Evolutionary conservation across 2,113 vertebrate genomes (phyloP), one percentile per base, ranked within the genome.

Genomic region (Xyrauchen texanus): DNA sequence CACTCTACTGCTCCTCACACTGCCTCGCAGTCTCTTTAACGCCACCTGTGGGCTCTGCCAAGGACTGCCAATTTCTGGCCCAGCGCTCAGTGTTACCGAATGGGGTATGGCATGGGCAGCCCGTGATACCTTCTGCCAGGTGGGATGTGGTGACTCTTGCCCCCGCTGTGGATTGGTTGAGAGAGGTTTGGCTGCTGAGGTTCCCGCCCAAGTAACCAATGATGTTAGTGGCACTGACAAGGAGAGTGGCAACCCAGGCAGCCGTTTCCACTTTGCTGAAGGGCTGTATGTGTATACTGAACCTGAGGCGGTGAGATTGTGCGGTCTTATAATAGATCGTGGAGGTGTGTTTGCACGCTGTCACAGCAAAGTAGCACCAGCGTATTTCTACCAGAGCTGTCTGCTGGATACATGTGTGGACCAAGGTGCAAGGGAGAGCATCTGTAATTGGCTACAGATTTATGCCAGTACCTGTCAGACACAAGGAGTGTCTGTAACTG

Each of bases 321-420:
- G 98, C 67, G 92, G 94, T 81, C 91, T 98, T 21, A 97, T 98
- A 74, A 92, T 94, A 0, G 97, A 91, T 72, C 93, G 96, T 16
- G 93, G 92, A 0, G 93, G 95, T 0, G 92, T 92, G 69, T 99
- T 99, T 16, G 91, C 94, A 63, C 95, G 95, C 64, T 99, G 98
- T 75, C 98, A 99, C 92, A 98, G 97, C 88, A 98, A 97, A 88
- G 97, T 99, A 85, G 92, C 88, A 51, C 97, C 97, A 0, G 63
- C 90, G 0, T 99, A 98, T 89, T 99, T 98, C 88, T 97, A 98
- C 80, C 98, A 98, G 86, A 97, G 97, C 90, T 99, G 98, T 82
- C 91, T 99, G 57, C 96, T 97, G 3, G 98, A 99, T 86, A 94
- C 96, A 0, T 99, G 98, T 0, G 88, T 99, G 0, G 97, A 99